Evolutionary conservation across 2,888 invertebrate genomes (phyloP).

Genomic region (Carpatolechia fugitivella): DNA sequence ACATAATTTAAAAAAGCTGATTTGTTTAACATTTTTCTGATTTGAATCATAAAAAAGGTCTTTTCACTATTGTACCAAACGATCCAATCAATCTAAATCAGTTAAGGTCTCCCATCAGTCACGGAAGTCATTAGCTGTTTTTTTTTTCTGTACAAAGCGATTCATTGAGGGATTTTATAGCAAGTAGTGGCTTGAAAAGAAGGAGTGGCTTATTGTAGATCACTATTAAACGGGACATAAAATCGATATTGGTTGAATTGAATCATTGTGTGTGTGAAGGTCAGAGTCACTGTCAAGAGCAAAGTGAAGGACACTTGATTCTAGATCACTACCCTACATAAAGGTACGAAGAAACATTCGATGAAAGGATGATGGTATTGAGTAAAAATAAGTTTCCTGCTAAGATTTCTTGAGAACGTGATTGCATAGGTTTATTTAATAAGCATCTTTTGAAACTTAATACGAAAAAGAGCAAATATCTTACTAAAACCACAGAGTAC

Average conservation of each 20-base stretch:
- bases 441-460: too few species aligned
- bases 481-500: too few species aligned
- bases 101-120: conserved; percentile 30
- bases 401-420: too few species aligned
- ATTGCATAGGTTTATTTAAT: too few species aligned
- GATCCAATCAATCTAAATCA: conserved; percentile 3
- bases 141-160: conserved; percentile 38
- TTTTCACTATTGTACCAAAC: background rate
- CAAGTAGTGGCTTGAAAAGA: conserved; percentile 38
- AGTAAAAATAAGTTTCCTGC: too few species aligned
- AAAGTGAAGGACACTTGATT: conserved; percentile 23
- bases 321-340: background rate
- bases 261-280: conserved; percentile 54
- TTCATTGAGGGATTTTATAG: conserved; percentile 45
- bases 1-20: too few species aligned
- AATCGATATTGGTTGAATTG: conserved; percentile 56
- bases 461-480: too few species aligned
- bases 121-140: conserved; percentile 57
- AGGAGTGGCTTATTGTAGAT: conserved; percentile 62
- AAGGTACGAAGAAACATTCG: too few species aligned
- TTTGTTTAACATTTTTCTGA: too few species aligned
- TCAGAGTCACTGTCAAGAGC: conserved; percentile 64
- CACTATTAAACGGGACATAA: conserved; percentile 64
- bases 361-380: too few species aligned
- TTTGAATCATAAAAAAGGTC: too few species aligned